Evolutionary conservation across 2,113 vertebrate genomes (phyloP).

Genomic region (Callospermophilus lateralis): DNA sequence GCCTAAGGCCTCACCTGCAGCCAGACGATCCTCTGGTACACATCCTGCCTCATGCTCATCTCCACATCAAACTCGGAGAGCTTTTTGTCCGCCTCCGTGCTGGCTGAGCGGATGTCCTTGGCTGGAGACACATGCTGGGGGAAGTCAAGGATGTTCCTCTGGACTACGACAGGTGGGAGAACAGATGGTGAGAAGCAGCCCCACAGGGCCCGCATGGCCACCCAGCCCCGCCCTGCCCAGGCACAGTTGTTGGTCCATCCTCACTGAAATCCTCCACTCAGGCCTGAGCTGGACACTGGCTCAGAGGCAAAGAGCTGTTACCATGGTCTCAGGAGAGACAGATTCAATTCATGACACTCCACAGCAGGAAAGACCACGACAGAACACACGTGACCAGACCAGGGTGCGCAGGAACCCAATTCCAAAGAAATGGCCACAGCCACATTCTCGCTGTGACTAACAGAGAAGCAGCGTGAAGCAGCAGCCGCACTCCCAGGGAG

Average conservation of each 20-base stretch:
- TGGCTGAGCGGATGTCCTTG: constrained; percentile 93
- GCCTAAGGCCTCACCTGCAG: constrained; percentile 90
- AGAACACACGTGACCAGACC: background rate
- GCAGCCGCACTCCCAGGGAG: too few species aligned
- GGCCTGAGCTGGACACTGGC: too few species aligned
- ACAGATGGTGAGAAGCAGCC: too few species aligned
- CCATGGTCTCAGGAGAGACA: background rate
- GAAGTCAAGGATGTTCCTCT: constrained; percentile 97
- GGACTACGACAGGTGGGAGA: constrained; percentile 87
- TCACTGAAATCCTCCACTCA: too few species aligned
- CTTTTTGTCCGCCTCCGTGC: constrained; percentile 96
- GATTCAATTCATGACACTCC: background rate
- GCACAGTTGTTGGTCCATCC: too few species aligned
- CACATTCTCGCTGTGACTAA: too few species aligned
- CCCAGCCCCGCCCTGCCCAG: background rate
- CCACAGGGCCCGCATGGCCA: rapidly evolving
- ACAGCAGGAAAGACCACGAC: background rate
- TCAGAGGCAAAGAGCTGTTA: too few species aligned
- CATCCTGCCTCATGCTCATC: constrained; percentile 98
- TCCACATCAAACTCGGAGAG: constrained; percentile 98
- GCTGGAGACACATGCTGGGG: constrained; percentile 96
- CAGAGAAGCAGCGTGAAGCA: rapidly evolving
- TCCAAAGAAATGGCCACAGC: rapidly evolving
- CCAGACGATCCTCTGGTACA: constrained; percentile 95
- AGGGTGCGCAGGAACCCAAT: rapidly evolving